Evolutionary conservation across 2,797 vertebrate species (phyloP).

Genomic region (Silurus lanzhouensis): DNA sequence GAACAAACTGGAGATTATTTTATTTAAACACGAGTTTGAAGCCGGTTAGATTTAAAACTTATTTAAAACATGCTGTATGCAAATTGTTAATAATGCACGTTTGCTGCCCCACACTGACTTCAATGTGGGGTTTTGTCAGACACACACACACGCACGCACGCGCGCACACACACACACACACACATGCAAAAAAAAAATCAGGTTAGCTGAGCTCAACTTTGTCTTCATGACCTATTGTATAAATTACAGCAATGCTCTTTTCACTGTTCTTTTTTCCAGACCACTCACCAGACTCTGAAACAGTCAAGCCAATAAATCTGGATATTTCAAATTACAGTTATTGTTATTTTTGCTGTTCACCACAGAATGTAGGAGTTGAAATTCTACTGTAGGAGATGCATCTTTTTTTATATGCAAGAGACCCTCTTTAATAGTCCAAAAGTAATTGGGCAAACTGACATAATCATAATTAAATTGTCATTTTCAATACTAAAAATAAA

Average conservation of each 20-base stretch:
- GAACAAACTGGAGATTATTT: not conserved
- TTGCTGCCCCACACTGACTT: not conserved
- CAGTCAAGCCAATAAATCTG: not conserved
- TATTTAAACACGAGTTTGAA: not conserved
- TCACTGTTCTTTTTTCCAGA: not conserved
- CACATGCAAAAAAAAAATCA: not conserved
- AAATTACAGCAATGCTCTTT: not conserved
- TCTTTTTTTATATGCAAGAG: not conserved
- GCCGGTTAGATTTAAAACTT: not conserved
- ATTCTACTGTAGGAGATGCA: not conserved
- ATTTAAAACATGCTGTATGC: not conserved
- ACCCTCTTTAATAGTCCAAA: not conserved
- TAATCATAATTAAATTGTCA: not conserved
- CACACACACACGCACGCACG: not conserved
- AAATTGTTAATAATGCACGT: not conserved
- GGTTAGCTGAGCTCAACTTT: not conserved
- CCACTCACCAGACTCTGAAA: not conserved
- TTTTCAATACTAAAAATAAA: not conserved
- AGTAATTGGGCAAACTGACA: not conserved
- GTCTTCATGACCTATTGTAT: not conserved
- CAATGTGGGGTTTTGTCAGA: not conserved
- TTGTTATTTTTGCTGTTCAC: not conserved
- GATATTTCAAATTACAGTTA: not conserved
- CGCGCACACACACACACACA: not conserved
- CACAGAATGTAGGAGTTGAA: not conserved